Evolutionary conservation across 2,888 invertebrate species (phyloP).

Genomic region (Lycaena phlaeas): DNA sequence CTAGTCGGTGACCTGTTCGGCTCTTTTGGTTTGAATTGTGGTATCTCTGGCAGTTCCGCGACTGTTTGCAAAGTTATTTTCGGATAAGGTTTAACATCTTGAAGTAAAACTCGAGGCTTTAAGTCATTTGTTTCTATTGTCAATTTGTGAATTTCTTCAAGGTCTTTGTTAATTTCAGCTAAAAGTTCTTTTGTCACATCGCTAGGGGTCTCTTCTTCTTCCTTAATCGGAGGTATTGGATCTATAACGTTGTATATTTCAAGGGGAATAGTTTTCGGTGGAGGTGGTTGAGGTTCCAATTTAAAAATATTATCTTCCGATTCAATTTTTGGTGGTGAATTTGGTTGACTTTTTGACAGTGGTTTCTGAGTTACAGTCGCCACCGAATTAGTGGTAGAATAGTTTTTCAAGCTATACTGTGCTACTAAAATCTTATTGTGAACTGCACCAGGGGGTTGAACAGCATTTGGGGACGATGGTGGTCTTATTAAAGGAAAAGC

Average conservation of each 20-base stretch:
- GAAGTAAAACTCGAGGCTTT: conserved; percentile 52
- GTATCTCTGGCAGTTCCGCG: conserved; percentile 75
- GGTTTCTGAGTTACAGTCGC: conserved; percentile 41
- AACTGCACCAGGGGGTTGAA: conserved; percentile 59
- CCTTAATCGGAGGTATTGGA: conserved; percentile 56
- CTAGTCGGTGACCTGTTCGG: conserved; percentile 38
- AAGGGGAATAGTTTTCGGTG: conserved; percentile 40
- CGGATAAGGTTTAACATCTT: conserved; percentile 65
- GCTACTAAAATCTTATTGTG: conserved; percentile 71
- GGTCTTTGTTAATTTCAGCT: conserved; percentile 62
- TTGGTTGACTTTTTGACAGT: conserved; percentile 62
- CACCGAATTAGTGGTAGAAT: conserved; percentile 42
- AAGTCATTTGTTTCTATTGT: conserved; percentile 59
- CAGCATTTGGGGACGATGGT: conserved; percentile 72
- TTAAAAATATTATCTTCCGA: conserved; percentile 44
- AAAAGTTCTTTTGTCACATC: conserved; percentile 51
- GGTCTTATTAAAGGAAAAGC: conserved; percentile 75
- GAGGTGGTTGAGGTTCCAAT: conserved; percentile 40
- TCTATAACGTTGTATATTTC: conserved; percentile 56
- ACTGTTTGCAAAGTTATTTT: conserved; percentile 76
- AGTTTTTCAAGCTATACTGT: conserved; percentile 71
- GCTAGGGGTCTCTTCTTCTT: conserved; percentile 52
- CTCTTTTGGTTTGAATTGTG: conserved; percentile 65
- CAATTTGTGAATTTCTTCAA: conserved; percentile 64
- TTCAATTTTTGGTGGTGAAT: conserved; percentile 62